Base-by-base conservation (phyloP, 2,888 invertebrate genomes). In the Chalcis sispes region DNA sequence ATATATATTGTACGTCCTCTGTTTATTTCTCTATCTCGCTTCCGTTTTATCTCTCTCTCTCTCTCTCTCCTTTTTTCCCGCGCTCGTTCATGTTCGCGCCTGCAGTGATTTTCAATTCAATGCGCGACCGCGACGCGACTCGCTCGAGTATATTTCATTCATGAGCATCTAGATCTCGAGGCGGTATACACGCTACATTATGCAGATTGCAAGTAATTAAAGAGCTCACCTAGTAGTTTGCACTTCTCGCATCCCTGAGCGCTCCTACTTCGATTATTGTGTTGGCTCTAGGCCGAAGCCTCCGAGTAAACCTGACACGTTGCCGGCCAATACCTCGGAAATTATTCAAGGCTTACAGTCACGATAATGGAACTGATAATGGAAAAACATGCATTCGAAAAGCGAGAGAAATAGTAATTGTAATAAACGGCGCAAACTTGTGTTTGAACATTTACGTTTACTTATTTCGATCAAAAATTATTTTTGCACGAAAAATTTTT, bases 31-130 rank as follows among this genome's bases (percentile, higher is more conserved):
- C 8, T 42, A 2, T 62, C 52, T 40, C 27, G 62, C 23, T 70
- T 66, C 15, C 50, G 32, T 7, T 15, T 29, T 67, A 18, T 50
- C 62, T 36, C 56, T 56, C 56, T 25, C 54, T 52, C 25, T 25
- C 20, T 56, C n/a, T 54, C 54, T 59, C 25, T 72, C 18, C n/a
- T 23, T 23, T n/a, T 48, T 32, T 1, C 20, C 5, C 40, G 15
- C 1, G n/a, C 27, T 61, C n/a, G 36, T 54, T 23, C 15, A 3
- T 25, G 7, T 29, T 10, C 4, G 59, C 18, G 18, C 18, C 61
- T 64, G 56, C 62, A 56, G 56, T 75, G 69, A 75, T 75, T 75
- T 69, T 50, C 69, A 75, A 75, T 69, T 75, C 69, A 69, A n/a
- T 10, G 15, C 10, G 5, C 15, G n/a, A n/a, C n/a, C n/a, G 29